phyloP scores from a whole-genome alignment of 2,888 invertebrate species.

The Melanostoma scalare region DNA sequence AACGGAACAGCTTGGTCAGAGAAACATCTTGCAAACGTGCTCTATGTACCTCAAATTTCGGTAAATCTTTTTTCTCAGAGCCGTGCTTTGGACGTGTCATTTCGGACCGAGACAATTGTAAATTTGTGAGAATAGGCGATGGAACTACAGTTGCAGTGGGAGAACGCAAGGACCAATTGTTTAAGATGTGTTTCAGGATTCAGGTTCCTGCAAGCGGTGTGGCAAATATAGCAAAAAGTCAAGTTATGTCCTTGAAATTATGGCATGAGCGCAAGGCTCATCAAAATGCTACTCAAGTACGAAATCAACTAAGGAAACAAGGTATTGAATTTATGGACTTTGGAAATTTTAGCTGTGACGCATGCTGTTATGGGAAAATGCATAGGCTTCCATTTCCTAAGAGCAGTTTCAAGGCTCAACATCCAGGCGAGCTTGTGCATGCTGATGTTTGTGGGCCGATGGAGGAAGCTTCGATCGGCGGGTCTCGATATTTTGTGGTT shows the following conservation, averaged over 20 bases:
- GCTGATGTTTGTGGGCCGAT: no score
- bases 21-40: no score
- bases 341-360: neutral
- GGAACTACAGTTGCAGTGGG: slow-evolving; percentile 4
- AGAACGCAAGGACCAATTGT: no score
- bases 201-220: neutral
- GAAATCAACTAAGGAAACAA: slow-evolving; percentile 4
- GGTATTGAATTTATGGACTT: neutral
- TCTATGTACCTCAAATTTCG: no score
- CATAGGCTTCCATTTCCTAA: slow-evolving; percentile 5
- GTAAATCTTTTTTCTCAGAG: no score
- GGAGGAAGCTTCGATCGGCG: neutral
- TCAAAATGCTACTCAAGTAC: slow-evolving; percentile 1
- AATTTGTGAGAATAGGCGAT: slow-evolving; percentile 4
- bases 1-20: no score
- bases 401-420: neutral
- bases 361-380: neutral
- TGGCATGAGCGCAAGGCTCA: slow-evolving; percentile 11
- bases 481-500: neutral
- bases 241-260: slow-evolving; percentile 3
- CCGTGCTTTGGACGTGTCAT: no score
- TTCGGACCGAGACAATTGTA: slow-evolving; percentile 6
- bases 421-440: neutral
- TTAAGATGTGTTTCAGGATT: neutral
- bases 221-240: neutral